These are phyloP conservation scores for Phortica magna DNA, from an alignment of 2,888 invertebrate genomes.

Conservation along the genomic window DNA sequence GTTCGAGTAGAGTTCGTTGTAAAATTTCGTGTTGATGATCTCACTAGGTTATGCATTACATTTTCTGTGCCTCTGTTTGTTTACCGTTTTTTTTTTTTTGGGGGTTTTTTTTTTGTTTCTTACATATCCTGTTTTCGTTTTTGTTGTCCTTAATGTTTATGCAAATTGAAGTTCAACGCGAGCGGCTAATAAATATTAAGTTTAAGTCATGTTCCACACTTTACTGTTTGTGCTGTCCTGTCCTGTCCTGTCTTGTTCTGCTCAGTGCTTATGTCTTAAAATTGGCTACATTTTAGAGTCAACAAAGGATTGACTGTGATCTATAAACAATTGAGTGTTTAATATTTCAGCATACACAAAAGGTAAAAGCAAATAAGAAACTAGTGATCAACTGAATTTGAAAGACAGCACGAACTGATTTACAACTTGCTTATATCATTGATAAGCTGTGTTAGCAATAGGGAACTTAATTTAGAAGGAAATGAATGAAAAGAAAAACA, in stretches of 20 bases:
- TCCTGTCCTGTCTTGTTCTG: no score
- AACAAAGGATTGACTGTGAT: slow-evolving; percentile 45
- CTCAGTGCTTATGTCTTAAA: slow-evolving; percentile 37
- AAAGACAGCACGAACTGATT: neutral
- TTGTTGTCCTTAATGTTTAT: slow-evolving; percentile 68
- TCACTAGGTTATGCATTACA: slow-evolving; percentile 73
- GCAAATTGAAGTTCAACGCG: slow-evolving; percentile 66
- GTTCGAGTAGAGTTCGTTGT: slow-evolving; percentile 53
- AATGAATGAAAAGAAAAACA: neutral
- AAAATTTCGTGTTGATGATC: slow-evolving; percentile 74
- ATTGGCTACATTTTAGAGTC: slow-evolving; percentile 56
- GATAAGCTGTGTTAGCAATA: neutral
- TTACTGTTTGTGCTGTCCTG: slow-evolving; percentile 17
- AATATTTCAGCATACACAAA: neutral
- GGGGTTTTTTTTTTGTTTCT: slow-evolving; percentile 43
- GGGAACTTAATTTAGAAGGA: neutral
- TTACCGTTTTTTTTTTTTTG: slow-evolving; percentile 37
- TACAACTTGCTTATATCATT: neutral
- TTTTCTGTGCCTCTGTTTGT: slow-evolving; percentile 53
- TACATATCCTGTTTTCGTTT: slow-evolving; percentile 37
- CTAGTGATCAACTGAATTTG: neutral
- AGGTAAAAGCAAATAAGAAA: no score
- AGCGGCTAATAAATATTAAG: slow-evolving; percentile 69
- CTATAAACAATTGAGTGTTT: neutral
- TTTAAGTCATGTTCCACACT: slow-evolving; percentile 53